Evolutionary conservation across 1,140 invertebrate species (phyloP).

Genomic region (Hylaeus anthracinus): DNA sequence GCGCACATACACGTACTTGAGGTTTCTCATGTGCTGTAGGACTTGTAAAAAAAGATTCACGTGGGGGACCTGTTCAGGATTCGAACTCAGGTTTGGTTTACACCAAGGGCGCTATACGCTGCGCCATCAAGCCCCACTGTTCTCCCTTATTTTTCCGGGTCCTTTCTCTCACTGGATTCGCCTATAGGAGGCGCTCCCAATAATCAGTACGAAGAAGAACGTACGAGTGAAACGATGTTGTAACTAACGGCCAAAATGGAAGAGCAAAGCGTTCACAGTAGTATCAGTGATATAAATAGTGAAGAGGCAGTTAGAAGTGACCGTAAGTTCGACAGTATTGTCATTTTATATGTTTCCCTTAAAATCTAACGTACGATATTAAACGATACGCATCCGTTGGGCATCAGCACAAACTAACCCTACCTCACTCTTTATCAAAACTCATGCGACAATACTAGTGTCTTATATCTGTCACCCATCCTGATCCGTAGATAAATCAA

Average conservation of each 20-base stretch:
- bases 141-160: conserved; percentile 38
- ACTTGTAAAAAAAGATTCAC: conserved; percentile 24
- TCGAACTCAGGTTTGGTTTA: conserved; percentile 17
- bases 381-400: conserved; percentile 6
- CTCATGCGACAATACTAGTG: conserved; percentile 40
- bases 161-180: conserved; percentile 34
- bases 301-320: conserved; percentile 76
- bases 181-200: conserved; percentile 40
- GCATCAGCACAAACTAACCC: conserved; percentile 42
- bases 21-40: conserved; percentile 12
- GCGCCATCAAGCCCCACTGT: not conserved
- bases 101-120: conserved; percentile 3
- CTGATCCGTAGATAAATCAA: conserved; percentile 1
- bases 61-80: conserved; percentile 15
- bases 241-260: conserved; percentile 80
- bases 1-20: not conserved
- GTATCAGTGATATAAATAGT: conserved; percentile 81
- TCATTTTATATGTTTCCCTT: conserved; percentile 5
- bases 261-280: conserved; percentile 78
- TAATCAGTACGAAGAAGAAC: conserved; percentile 46
- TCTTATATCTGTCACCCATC: conserved; percentile 43
- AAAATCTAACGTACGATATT: not conserved
- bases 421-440: conserved; percentile 47
- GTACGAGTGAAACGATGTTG: conserved; percentile 70
- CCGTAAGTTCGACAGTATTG: conserved; percentile 68